Base-by-base conservation (phyloP, 2,888 invertebrate genomes). In the Phlogophora meticulosa region DNA sequence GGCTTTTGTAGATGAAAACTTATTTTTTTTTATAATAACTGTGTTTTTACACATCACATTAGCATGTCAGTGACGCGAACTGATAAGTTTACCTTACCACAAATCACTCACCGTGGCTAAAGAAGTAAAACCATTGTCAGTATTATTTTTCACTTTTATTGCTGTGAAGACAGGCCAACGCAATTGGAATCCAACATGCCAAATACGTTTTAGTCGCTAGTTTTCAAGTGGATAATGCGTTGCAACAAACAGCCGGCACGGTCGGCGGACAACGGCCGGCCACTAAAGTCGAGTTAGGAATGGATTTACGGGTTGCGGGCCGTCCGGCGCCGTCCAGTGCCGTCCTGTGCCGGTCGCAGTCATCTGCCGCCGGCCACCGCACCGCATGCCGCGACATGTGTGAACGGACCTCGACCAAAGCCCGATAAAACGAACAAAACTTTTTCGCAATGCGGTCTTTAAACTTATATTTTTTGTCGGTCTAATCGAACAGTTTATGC, bases 361-460 rank as follows among this genome's bases (percentile, higher is more conserved):
- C 73, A 73, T 78, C 72, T 73, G 72, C 70, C 76, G 61, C 59
- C 48, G 68, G 78, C 83, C 80, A 70, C 76, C 81, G 83, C 83
- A 80, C 72, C 81, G 80, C 85, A 84, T 85, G 86, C 88, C 91
- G 86, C 93, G 91, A 93, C 94, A 92, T 91, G 90, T 93, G 93
- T 92, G 92, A 89, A 83, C 87, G 72, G 71, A 66, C 66, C 85
- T 87, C 88, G 87, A 88, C 85, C 77, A 76, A 81, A 80, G 55
- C 81, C 81, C 85, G 81, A 85, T 87, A 90, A 91, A 91, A 90
- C 87, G 90, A 87, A 85, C 85, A 90, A 91, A 94, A 93, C 85
- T 93, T 93, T 93, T 92, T 92, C 93, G 91, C 93, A 92, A 88
- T 93, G 93, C 94, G 90, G 92, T 91, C 90, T 91, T 91, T 91